Evolutionary conservation across 37 sponge, comb jelly and placozoan species (phyloP), one percentile per base, ranked within the genome.

Genomic region (Eunapius fragilis): DNA sequence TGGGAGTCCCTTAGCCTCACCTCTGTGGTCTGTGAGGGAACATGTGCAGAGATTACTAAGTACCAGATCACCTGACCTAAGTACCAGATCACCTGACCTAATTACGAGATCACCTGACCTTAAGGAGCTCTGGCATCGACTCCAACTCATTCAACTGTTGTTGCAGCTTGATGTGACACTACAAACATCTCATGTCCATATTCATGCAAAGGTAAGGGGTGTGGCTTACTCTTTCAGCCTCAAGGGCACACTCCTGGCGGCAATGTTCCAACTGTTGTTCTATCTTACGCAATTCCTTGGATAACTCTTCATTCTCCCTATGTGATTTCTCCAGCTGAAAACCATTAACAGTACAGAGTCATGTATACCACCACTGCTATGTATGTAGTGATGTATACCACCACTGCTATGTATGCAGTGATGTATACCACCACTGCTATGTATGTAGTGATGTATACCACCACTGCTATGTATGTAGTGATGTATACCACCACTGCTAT

Each of bases 241-340:
- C 92, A 5, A 91, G 23, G 33, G 68, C 23, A n/a, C 77, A 69
- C 33, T 91, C 92, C 50, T 94, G 95, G 12, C 87, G 72, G 17
- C 67, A 67, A 69, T 77, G 37, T 37, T 94, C 92, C 58, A 86
- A 49, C 67, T 94, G 92, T 70, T 84, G 81, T 32, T 91, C 92
- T 36, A 78, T 79, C 25, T 37, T 48, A 70, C 79, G 71, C 71
- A 89, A 35, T 81, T 91, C 86, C 25, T 69, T 68, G 19, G 41
- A 22, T 17, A 81, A 31, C 74, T 86, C 86, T 25, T 82, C 83
- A 72, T 69, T 71, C 36, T 93, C 93, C 74, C 22, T 33, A 9
- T 80, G 89, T 26, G 78, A 32, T 45, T 75, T 84, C 70, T 89
- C 90, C 67, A 84, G 79, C 87, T 93, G 35, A 6, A 75, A 33